phyloP scores from a whole-genome alignment of 53 echinoderm and acorn worm genomes.

The Paelopatides confundens region DNA sequence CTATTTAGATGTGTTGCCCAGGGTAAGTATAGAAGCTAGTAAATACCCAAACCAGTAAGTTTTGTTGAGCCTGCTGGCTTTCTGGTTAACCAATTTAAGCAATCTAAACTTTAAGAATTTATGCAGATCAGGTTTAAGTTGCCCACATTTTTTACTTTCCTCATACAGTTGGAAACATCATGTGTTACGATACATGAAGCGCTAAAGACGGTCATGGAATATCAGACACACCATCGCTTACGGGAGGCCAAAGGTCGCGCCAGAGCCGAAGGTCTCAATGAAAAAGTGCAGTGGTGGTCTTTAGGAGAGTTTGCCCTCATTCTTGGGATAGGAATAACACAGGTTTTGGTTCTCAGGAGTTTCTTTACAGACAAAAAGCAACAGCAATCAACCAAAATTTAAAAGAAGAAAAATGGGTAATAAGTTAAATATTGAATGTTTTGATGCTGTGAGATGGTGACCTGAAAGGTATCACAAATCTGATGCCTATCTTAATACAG shows the following conservation, averaged over 20 bases:
- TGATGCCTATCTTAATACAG: too few relatives aligned
- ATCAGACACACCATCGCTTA: slow-evolving; percentile 96
- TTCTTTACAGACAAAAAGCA: slow-evolving; percentile 93
- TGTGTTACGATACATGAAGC: slow-evolving; percentile 95
- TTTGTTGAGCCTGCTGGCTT: too few relatives aligned
- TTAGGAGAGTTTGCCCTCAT: slow-evolving; percentile 85
- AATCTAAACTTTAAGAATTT: too few relatives aligned
- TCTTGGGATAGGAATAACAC: slow-evolving; percentile 78
- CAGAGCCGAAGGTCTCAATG: slow-evolving; percentile 81
- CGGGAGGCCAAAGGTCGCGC: slow-evolving; percentile 85
- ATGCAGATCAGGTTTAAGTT: not conserved
- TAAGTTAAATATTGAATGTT: too few relatives aligned
- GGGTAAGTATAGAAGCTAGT: too few relatives aligned
- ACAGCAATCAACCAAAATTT: slow-evolving; percentile 67
- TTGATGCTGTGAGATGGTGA: too few relatives aligned
- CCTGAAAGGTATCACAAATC: too few relatives aligned
- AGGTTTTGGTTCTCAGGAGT: slow-evolving; percentile 93
- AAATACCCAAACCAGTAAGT: too few relatives aligned
- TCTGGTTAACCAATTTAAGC: too few relatives aligned
- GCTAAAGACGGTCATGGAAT: slow-evolving; percentile 83
- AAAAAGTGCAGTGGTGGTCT: slow-evolving; percentile 92
- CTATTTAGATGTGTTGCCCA: too few relatives aligned
- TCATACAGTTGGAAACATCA: slow-evolving; percentile 86
- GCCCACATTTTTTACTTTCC: too few relatives aligned
- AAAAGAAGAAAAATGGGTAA: not conserved